Base-by-base conservation (phyloP, 2,888 invertebrate species). In the Iphiclides podalirius region DNA sequence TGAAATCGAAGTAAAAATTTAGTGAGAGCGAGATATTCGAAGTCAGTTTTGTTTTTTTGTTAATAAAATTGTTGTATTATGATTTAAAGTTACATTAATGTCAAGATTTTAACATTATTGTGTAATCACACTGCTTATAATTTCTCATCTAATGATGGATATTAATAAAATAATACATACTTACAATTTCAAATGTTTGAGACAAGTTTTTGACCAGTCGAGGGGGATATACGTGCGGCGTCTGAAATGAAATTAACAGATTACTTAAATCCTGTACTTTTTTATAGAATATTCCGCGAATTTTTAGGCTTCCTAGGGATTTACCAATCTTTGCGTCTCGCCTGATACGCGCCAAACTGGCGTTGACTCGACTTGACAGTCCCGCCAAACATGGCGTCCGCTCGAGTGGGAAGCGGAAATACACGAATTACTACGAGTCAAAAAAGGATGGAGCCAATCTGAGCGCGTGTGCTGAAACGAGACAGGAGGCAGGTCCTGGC, bases 331-430 rank as follows among this genome's bases (percentile, higher is more conserved):
- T 79, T 78, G 61, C 66, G 61, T 67, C 64, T 65, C 72, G 78
- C 75, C 69, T 71, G 69, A 74, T 78, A 77, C 81, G 86, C 85
- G 86, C 86, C 82, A 85, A 88, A 88, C 87, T 86, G 80, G 78
- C 83, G 77, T 81, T 77, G 75, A 80, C 74, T 82, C 85, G 86
- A 84, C 73, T 82, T 86, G 86, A 84, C 84, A 86, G 83, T 80
- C 82, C 86, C 78, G 86, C 82, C 81, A 87, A 88, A 87, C 79
- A 89, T 89, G 89, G 89, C 89, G 67, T 82, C 79, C 76, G 62
- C 64, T 79, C 85, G 84, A 80, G 80, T 82, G 78, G 83, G 80
- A 85, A 82, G 83, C 84, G 89, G 87, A 87, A 86, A 86, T 74
- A 79, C 79, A 84, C 88, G 87, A 88, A 78, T 73, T 77, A 77